These are phyloP conservation scores for Drosophila rubida DNA, from an alignment of 2,888 invertebrate genomes.

Conservation along the genomic window DNA sequence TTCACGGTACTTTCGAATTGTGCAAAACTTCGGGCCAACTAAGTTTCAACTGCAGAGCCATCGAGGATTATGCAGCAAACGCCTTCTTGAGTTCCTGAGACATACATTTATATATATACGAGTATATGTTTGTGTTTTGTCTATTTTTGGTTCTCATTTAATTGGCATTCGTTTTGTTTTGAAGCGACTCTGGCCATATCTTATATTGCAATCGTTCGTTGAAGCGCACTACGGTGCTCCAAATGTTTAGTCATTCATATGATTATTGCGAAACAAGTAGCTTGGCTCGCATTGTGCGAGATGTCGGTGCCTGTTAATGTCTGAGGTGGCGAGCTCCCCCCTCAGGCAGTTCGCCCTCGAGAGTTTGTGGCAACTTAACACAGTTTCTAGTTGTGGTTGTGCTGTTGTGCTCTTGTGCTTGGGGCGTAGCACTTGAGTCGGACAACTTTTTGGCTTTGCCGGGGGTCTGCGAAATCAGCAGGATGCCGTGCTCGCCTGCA, in stretches of 20 bases:
- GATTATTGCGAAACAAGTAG: conserved; percentile 59
- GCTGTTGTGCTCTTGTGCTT: conserved; percentile 1
- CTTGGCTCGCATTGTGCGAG: conserved; percentile 5
- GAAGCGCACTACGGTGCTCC: conserved; percentile 38
- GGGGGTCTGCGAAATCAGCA: conserved; percentile 58
- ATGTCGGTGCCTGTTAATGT: conserved; percentile 22
- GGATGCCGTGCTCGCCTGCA: conserved; percentile 50
- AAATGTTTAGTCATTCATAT: conserved; percentile 59
- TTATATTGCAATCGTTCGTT: conserved; percentile 15
- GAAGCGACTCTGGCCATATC: conserved; percentile 14
- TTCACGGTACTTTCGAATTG: conserved; percentile 2
- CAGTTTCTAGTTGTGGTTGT: conserved; percentile 54
- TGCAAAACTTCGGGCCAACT: conserved; percentile 10
- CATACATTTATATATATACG: not conserved
- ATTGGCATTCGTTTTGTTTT: conserved; percentile 16
- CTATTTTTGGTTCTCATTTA: conserved; percentile 7
- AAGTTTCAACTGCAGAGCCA: conserved; percentile 12
- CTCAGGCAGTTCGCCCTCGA: conserved; percentile 1
- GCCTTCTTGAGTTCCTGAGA: not conserved
- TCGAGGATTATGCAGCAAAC: conserved; percentile 15
- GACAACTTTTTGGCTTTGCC: conserved; percentile 67
- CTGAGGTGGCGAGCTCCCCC: conserved; percentile 10
- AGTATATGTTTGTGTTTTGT: not conserved
- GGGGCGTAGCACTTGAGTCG: conserved; percentile 57
- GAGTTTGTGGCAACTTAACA: conserved; percentile 62